Evolutionary conservation across 1,140 invertebrate species (phyloP), one percentile per base, ranked within the genome.

Genomic region (Papilio machaon): DNA sequence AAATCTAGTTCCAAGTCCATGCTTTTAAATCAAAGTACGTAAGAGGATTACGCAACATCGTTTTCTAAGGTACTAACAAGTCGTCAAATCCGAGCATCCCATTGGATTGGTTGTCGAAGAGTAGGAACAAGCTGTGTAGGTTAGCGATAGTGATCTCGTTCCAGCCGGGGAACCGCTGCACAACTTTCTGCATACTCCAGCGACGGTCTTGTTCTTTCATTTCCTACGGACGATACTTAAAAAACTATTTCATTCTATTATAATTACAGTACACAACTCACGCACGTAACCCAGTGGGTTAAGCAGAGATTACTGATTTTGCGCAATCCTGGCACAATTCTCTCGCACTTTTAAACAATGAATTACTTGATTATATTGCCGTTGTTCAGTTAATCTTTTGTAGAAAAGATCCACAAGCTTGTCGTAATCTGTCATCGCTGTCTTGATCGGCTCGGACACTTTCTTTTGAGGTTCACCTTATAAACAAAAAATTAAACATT

Each of bases 1-100:
- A 43, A 43, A 6, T 43, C 38, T 7, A 43, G 38, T 30, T 30
- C 23, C 38, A 7, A 43, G 2, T 30, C 2, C 23, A 30, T 30
- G 0, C 23, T 30, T 30, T 30, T 43, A 43, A 7, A 43, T 2
- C 38, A 2, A 43, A 43, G 38, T 43, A 3, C 38, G 38, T 43
- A 43, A 43, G 38, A 7, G 38, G 38, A 43, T 43, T 6, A 43
- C 38, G 38, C 7, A 43, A 2, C 7, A 35, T 15, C 6, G 23
- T 38, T 67, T 0, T 30, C 3, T 38, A 67, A 10, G 35, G 15
- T 70, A 93, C 92, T 94, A 88, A 95, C 95, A 95, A 95, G 82
- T 95, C 93, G 73, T 95, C 91, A 83, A 95, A 95, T 73, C 92
- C 92, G 6, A 95, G 91, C 95, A 95, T 95, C 30, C 95, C 95